Evolutionary conservation across 2,113 vertebrate species (phyloP), one percentile per base, ranked within the genome.

Genomic region (Eulacestoma nigropectus): DNA sequence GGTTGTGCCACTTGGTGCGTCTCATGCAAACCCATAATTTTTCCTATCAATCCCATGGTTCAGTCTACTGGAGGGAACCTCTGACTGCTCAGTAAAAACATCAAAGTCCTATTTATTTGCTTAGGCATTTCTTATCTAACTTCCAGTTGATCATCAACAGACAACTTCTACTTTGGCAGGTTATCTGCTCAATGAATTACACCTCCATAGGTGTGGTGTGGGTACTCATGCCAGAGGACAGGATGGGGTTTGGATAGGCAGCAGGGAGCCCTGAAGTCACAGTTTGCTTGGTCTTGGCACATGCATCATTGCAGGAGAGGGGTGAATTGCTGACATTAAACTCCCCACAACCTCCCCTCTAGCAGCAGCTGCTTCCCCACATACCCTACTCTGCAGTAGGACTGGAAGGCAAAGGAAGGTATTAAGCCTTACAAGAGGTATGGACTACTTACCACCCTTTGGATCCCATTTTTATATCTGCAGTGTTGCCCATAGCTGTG

Each of bases 161-260:
- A 73, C 0, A 18, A 12, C 35, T 89, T 76, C 30, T 21, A 35
- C 41, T 80, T 84, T 0, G 0, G 55, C 0, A 0, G 9, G 33
- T 80, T 76, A 52, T 76, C 65, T 47, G 21, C 67, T 87, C 46
- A 26, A 22, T 32, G 57, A 74, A 52, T 74, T 23, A 74, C 50
- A 81, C 37, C 23, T 1, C 1, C 16, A 26, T 16, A 74, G 33
- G 55, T 2, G 2, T 7, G 30, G n/a, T 49, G 50, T n/a, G 16
- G 44, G 22, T 68, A 33, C 22, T 57, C 2, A 2, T 25, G 39
- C 7, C 53, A 56, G 57, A 69, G 70, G 20, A 55, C 20, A 12
- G n/a, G 13, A 39, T 30, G 10, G 8, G 47, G 18, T 11, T 70
- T 39, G 33, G 47, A 47, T 4, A 72, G 50, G 74, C 62, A 90